Evolutionary conservation across 2,113 vertebrate species (phyloP), one percentile per base, ranked within the genome.

Genomic region (Corythoichthys intestinalis): DNA sequence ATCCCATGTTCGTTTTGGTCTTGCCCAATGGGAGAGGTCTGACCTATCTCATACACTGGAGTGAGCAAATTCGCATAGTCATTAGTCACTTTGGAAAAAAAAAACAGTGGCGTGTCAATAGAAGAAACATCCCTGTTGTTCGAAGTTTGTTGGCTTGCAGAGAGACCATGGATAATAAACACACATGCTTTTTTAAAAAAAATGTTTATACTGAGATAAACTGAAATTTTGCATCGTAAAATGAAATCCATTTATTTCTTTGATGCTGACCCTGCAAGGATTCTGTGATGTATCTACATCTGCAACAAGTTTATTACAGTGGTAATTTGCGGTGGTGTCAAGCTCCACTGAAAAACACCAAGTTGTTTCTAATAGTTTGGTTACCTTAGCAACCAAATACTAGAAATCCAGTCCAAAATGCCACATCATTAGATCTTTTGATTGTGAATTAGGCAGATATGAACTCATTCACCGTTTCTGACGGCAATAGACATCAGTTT

Each of bases 81-180:
- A 6, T 54, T 67, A 12, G 49, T 46, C 50, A 13, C 17, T 41
- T 69, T 65, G 56, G 78, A 65, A 62, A 71, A 56, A 38, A 81
- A 86, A 83, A 90, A 76, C 72, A 81, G 73, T 80, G 78, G 80
- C 52, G 76, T 69, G 83, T 78, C 74, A 72, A 81, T 83, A n/a
- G 54, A 20, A 72, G 44, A 62, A 62, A 74, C 37, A 73, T 50
- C 52, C 64, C 68, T 69, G 8, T 44, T 34, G 71, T 52, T 75
- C 50, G 58, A 66, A 37, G 47, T 41, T n/a, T 72, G 13, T 66
- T 79, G 69, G 59, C 60, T 10, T 65, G 52, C 47, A 38, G 56
- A 46, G 53, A 49, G 46, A n/a, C 34, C 52, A 48, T 28, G 68
- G 61, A 73, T 54, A 72, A 63, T 28, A 77, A 75, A 72, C 54